Evolutionary conservation across 2,888 invertebrate species (phyloP).

Genomic region (Pristionchus fissidentatus): DNA sequence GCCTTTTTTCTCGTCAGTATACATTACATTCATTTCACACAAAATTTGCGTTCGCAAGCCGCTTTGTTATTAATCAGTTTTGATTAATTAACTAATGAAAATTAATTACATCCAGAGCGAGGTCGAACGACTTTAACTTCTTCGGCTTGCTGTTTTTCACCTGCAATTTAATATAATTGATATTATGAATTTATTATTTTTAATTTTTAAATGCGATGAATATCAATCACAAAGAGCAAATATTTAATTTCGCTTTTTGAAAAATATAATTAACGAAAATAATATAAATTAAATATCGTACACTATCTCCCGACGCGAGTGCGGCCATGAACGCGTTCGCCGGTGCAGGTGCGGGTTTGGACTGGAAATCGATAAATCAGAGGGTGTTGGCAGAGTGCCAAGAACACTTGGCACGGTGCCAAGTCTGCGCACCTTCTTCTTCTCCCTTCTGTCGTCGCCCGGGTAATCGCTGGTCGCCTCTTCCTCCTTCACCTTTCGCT

Average conservation of each 20-base stretch:
- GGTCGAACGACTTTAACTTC: constrained; percentile 37
- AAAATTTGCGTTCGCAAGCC: neutral
- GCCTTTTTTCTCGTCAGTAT: neutral
- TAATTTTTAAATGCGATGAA: no score
- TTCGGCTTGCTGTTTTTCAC: constrained; percentile 28
- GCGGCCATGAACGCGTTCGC: constrained; percentile 38
- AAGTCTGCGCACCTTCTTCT: constrained; percentile 3
- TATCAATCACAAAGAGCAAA: no score
- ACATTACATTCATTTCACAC: neutral
- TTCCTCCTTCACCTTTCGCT: constrained; percentile 42
- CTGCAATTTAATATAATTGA: neutral
- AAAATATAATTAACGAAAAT: neutral
- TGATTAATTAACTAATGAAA: neutral
- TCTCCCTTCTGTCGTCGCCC: neutral
- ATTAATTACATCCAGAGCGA: neutral
- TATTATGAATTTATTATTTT: no score
- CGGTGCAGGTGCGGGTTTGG: constrained; percentile 7
- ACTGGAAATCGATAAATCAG: neutral
- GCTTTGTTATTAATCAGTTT: neutral
- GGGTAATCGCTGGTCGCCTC: neutral
- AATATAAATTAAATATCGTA: neutral
- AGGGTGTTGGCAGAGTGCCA: neutral
- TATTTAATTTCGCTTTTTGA: neutral
- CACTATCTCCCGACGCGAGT: constrained; percentile 15
- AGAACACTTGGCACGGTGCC: neutral